phyloP scores from a whole-genome alignment of 2,888 invertebrate genomes.

The Norana najaformis region DNA sequence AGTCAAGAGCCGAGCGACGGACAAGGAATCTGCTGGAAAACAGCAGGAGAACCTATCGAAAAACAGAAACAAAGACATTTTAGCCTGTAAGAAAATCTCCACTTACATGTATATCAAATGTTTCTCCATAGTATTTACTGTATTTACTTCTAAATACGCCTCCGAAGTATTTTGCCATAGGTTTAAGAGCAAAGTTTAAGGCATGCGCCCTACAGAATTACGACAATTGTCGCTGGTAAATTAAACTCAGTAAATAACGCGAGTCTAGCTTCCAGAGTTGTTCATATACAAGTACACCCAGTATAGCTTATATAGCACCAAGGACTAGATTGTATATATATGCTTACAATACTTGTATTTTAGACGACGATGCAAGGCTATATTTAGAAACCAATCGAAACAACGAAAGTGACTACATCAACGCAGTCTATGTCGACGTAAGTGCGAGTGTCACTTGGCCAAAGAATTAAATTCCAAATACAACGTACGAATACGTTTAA shows the following conservation, averaged over 20 bases:
- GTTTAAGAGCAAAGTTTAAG: neutral
- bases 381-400: neutral
- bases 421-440: slow-evolving; percentile 23
- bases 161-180: neutral
- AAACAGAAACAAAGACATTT: neutral
- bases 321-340: too few relatives aligned
- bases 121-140: neutral
- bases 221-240: too few relatives aligned
- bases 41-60: neutral
- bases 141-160: neutral
- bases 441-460: neutral
- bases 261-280: too few relatives aligned
- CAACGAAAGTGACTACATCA: slow-evolving; percentile 21
- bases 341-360: neutral
- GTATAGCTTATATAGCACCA: too few relatives aligned
- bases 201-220: neutral
- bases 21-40: slow-evolving; percentile 22
- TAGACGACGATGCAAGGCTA: slow-evolving; percentile 3
- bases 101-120: neutral
- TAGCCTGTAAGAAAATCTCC: neutral
- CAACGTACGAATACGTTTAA: neutral
- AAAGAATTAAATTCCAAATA: neutral
- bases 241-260: too few relatives aligned
- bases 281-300: too few relatives aligned
- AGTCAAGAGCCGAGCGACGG: neutral